Base-by-base conservation (phyloP, 2,113 vertebrate genomes). In the Apodemus sylvaticus region DNA sequence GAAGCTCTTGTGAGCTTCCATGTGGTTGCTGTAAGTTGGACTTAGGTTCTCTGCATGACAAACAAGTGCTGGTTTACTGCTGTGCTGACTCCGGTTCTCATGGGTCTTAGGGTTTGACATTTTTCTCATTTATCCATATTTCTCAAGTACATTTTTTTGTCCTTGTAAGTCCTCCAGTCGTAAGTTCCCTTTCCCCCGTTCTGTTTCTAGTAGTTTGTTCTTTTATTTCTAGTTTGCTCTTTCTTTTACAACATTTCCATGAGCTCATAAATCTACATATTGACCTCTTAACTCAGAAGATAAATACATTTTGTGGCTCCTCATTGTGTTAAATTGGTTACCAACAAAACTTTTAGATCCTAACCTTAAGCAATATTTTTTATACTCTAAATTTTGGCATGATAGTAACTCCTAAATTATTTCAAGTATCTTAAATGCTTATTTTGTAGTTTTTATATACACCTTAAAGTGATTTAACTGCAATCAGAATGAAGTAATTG, bases 331-430 rank as follows among this genome's bases (percentile, higher is more conserved):
- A 77, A 2, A 45, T 78, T 66, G 42, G 22, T 39, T 86, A 81
- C 34, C 24, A 85, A 81, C 9, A 87, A 68, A 85, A 8, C 29
- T 85, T 91, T 96, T 91, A 26, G 17, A 66, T 68, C 86, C 17
- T 26, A 66, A 58, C 82, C 2, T 45, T 89, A 81, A 76, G 17
- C 87, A 74, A n/a, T 82, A 3, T 73, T 94, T 89, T 97, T 31
- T 51, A 20, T 66, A 91, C 53, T 94, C 66, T 91, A 58, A 86
- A 71, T 92, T 91, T 82, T 90, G 42, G 26, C 34, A 48, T 77
- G 60, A 3, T 82, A 70, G 58, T 60, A 78, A 39, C 68, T 91
- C 5, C 34, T 71, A 42, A 16, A 81, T 81, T 66, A 92, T 92
- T 60, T 82, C 53, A n/a, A 89, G 26, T 77, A 60, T 68, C 22